phyloP scores from a whole-genome alignment of 2,113 vertebrate genomes.

The Bubo blakistoni region DNA sequence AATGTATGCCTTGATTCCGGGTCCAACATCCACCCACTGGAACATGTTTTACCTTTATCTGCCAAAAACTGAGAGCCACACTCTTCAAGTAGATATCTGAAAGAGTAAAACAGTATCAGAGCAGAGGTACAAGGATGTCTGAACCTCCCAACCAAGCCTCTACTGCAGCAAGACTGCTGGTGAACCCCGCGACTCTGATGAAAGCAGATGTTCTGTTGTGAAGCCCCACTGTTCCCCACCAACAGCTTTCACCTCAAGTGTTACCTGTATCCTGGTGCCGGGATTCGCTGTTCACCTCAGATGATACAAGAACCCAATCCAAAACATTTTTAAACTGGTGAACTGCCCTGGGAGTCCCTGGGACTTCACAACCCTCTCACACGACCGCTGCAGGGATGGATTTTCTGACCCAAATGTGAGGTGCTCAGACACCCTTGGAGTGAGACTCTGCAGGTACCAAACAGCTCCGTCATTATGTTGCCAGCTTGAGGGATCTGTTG shows the following conservation, averaged over 20 bases:
- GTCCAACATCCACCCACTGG: neutral
- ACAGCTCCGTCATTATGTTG: accelerated
- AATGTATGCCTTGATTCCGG: neutral
- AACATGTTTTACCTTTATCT: neutral
- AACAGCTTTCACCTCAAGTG: neutral
- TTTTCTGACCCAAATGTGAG: neutral
- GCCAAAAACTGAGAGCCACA: neutral
- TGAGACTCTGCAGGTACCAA: neutral
- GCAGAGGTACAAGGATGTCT: neutral
- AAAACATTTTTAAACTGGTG: neutral
- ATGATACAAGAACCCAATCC: neutral
- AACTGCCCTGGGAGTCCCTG: neutral
- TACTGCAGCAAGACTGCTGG: neutral
- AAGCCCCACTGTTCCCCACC: neutral
- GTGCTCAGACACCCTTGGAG: neutral
- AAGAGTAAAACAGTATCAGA: neutral
- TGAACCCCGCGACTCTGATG: neutral
- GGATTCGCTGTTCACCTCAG: neutral
- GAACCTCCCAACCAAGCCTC: neutral
- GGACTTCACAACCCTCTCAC: accelerated
- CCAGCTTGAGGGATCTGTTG: neutral
- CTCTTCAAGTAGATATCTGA: neutral
- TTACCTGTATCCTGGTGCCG: neutral
- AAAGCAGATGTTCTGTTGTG: neutral
- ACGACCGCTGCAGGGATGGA: neutral